Evolutionary conservation across 2,888 invertebrate species (phyloP).

Genomic region (Pristionchus fissidentatus): DNA sequence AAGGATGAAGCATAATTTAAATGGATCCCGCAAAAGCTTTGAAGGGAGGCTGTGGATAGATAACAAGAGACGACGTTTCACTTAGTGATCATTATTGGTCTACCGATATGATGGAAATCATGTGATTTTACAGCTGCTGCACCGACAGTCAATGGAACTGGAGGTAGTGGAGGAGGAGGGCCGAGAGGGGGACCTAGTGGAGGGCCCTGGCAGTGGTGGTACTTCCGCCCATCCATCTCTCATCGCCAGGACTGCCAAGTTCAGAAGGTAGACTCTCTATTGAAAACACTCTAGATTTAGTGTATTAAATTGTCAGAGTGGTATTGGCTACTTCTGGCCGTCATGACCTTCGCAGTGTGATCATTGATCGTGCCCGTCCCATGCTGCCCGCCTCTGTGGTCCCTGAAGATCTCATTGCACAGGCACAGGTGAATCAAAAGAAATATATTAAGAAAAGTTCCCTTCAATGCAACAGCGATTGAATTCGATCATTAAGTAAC

Average conservation of each 20-base stretch:
- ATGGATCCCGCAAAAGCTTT: too few relatives aligned
- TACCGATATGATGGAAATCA: too few relatives aligned
- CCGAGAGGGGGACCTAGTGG: neutral
- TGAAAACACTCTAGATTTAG: too few relatives aligned
- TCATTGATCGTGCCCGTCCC: slow-evolving; percentile 79
- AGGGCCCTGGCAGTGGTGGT: neutral
- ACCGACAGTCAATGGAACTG: neutral
- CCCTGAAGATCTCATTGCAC: slow-evolving; percentile 96
- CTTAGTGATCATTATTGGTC: too few relatives aligned
- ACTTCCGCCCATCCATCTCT: neutral
- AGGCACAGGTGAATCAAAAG: slow-evolving; percentile 77
- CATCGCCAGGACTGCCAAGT: slow-evolving; percentile 25
- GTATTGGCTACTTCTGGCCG: slow-evolving; percentile 3
- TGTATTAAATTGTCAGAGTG: neutral
- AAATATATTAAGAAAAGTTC: neutral
- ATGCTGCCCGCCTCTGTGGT: slow-evolving; percentile 86
- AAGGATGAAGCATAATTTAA: too few relatives aligned
- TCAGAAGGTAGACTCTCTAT: neutral
- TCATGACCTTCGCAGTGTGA: slow-evolving; percentile 65
- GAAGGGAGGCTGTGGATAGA: too few relatives aligned
- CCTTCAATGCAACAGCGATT: neutral
- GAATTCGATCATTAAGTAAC: neutral
- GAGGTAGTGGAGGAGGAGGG: neutral
- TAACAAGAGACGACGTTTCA: too few relatives aligned
- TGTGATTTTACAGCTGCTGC: neutral